phyloP scores from a whole-genome alignment of 1,140 invertebrate genomes.

The Ceratitis capitata region DNA sequence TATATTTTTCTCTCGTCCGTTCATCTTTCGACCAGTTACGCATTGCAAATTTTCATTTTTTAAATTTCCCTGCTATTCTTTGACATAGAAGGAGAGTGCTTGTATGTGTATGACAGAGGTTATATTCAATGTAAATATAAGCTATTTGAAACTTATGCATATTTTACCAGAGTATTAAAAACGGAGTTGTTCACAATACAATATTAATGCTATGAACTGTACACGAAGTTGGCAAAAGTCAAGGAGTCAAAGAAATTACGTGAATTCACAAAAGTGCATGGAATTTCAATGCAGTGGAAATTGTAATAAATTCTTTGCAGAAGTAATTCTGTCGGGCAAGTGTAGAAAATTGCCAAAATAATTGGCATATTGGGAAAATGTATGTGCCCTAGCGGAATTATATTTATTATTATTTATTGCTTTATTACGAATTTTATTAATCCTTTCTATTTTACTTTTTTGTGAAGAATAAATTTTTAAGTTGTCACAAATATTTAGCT shows the following conservation, averaged over 20 bases:
- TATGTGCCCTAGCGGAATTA: too few species aligned
- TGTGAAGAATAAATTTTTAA: too few species aligned
- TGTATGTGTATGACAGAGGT: too few species aligned
- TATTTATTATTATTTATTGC: too few species aligned
- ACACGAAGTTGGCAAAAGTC: background rate
- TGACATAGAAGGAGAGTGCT: background rate
- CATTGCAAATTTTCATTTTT: constrained; percentile 36
- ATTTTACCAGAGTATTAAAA: background rate
- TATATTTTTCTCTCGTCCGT: background rate
- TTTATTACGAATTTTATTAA: too few species aligned
- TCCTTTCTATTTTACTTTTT: too few species aligned
- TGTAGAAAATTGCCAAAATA: too few species aligned
- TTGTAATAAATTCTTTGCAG: background rate
- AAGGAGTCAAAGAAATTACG: background rate
- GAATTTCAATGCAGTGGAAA: background rate
- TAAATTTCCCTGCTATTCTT: background rate
- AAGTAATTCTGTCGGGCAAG: background rate
- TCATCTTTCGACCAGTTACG: too few species aligned
- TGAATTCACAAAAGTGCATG: background rate
- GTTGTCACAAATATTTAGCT: too few species aligned
- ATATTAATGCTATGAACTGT: background rate
- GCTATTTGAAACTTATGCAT: background rate
- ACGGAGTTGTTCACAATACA: background rate
- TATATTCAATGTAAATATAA: background rate
- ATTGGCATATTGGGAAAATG: too few species aligned